Percentiles rank a stretch among this genome's conserved stretches.
These are phyloP conservation scores for Hartigia nigra DNA, from an alignment of 2,888 invertebrate species.

Conservation along the genomic window DNA sequence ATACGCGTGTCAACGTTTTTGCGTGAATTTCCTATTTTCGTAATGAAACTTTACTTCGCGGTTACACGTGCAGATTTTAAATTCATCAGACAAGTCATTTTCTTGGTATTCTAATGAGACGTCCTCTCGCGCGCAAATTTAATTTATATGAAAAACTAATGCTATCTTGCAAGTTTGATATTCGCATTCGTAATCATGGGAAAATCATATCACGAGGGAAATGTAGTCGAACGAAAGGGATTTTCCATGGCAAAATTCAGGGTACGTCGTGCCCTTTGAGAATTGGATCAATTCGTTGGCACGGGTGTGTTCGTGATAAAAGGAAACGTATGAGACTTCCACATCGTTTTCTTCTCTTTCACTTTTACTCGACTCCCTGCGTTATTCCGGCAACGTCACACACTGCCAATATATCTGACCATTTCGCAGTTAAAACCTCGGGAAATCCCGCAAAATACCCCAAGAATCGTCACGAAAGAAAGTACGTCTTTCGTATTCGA, in stretches of 20 bases:
- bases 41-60: not conserved
- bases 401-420: not conserved
- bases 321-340: constrained; percentile 20
- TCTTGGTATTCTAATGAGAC: not conserved
- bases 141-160: not conserved
- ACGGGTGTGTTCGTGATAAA: not conserved
- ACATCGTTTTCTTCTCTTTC: not conserved
- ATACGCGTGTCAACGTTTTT: not conserved
- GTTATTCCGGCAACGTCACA: not conserved
- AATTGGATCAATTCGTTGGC: not conserved
- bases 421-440: not conserved
- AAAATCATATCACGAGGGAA: not conserved
- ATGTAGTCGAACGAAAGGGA: not conserved
- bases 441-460: not conserved
- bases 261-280: not conserved
- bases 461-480: not conserved
- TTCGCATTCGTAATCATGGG: not conserved
- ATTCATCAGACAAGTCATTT: not conserved
- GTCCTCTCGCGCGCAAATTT: not conserved
- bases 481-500: not conserved
- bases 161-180: not conserved
- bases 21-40: not conserved
- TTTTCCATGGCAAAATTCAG: not conserved
- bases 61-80: not conserved
- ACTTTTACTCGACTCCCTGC: not conserved